phyloP scores from a whole-genome alignment of 2,888 invertebrate species.

The Microchrysa polita region DNA sequence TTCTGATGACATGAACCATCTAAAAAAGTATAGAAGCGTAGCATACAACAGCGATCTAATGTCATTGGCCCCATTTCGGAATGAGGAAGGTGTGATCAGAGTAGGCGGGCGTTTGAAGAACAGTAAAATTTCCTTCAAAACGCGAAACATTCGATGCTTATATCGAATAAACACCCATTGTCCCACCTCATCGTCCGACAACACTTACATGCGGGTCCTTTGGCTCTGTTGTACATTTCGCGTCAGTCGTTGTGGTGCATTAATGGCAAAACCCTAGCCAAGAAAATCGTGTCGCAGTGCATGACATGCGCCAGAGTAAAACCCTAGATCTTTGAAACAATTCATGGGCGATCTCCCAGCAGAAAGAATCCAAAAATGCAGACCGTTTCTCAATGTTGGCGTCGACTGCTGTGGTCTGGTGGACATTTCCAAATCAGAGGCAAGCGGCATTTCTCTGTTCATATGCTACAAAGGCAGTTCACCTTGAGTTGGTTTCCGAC shows the following conservation, averaged over 20 bases:
- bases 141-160: not conserved
- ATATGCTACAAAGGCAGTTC: slow-evolving; percentile 14
- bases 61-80: not conserved
- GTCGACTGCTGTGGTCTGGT: not conserved
- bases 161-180: not conserved
- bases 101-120: not conserved
- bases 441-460: not conserved
- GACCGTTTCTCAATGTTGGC: not conserved
- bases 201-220: not conserved
- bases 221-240: not conserved
- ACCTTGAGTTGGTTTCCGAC: not conserved
- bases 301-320: not conserved
- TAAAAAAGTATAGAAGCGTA: not conserved
- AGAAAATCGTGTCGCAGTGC: not conserved
- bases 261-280: slow-evolving; percentile 2
- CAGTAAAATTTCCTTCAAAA: not conserved
- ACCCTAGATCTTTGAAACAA: not conserved
- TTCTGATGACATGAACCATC: not conserved
- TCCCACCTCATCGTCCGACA: not conserved
- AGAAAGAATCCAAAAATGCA: slow-evolving; percentile 8
- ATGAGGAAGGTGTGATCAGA: not conserved
- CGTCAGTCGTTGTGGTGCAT: not conserved
- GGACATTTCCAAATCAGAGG: not conserved
- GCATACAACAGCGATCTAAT: not conserved
- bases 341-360: not conserved